Base-by-base conservation (phyloP, 2,113 vertebrate genomes). In the Trachemys scripta region DNA sequence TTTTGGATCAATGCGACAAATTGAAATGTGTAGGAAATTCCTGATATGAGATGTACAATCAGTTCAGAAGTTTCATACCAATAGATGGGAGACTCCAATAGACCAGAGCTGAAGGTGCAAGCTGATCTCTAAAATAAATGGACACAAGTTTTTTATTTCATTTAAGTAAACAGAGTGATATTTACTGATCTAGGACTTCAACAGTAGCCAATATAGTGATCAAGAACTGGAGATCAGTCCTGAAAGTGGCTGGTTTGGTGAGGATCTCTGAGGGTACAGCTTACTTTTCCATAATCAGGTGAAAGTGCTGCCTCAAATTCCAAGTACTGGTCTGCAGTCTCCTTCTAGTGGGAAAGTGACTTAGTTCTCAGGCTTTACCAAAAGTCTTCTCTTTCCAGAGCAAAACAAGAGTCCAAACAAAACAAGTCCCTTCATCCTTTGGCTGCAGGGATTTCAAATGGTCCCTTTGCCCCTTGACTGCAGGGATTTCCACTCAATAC, bases 31-130 rank as follows among this genome's bases (percentile, higher is more conserved):
- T 25, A 96, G 93, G 97, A 96, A 94, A 94, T 91, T 91, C 82
- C 54, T 95, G 84, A 88, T 95, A 91, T 95, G 95, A 91, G 93
- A 84, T 96, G 65, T 75, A 78, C 82, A 94, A 81, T 95, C 88
- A 95, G 69, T 89, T 84, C 92, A 97, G 94, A 96, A 95, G 94
- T 97, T 97, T 97, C 96, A 97, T 94, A 90, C 93, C 82, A 96
- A 96, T 96, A 94, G 89, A 92, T 94, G 95, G 92, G 96, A 78
- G 42, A 97, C 92, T 97, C 85, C 91, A 94, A 76, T 81, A 92
- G 89, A 91, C 81, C 75, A 90, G 8, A 0, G 79, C 96, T 97
- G 94, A 96, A 93, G 94, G 94, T 96, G 97, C 93, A 93, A 88
- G 83, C 87, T 90, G 89, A 89, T 91, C 96, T n/a, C 85, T 97